Evolutionary conservation across 1,140 invertebrate species (phyloP).

Genomic region (Rhyacophila brunnea): DNA sequence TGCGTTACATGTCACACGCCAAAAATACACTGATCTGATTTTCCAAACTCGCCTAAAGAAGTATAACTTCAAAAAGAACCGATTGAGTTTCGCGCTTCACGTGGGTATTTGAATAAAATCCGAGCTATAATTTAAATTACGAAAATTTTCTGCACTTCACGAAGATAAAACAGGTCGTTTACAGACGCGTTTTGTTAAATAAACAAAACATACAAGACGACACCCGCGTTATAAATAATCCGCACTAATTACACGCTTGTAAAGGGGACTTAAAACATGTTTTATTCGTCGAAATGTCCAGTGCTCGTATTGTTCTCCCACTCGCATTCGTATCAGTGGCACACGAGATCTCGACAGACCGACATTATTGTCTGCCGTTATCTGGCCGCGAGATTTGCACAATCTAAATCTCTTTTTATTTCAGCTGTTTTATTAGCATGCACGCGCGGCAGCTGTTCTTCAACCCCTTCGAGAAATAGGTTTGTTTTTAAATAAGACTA

Average conservation of each 20-base stretch:
- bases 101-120: no score
- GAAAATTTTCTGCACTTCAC: no score
- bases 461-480: no score
- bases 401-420: conserved; percentile 17
- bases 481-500: no score
- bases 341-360: conserved; percentile 9
- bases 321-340: conserved; percentile 12
- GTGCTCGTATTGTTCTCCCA: conserved; percentile 18
- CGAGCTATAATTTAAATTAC: no score
- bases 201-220: not conserved
- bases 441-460: conserved; percentile 12
- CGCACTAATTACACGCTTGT: conserved; percentile 27
- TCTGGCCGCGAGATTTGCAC: conserved; percentile 17
- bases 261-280: conserved; percentile 18
- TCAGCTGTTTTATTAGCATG: conserved; percentile 10
- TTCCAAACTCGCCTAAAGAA: no score
- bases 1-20: no score
- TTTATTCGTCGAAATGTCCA: conserved; percentile 20
- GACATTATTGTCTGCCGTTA: conserved; percentile 19
- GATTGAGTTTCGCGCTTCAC: no score
- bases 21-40: no score
- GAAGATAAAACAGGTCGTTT: no score
- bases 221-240: conserved; percentile 22
- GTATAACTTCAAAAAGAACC: no score
- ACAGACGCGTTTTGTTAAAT: no score